phyloP scores from a whole-genome alignment of 2,113 vertebrate genomes.

The Cryptomyrus ogoouensis region DNA sequence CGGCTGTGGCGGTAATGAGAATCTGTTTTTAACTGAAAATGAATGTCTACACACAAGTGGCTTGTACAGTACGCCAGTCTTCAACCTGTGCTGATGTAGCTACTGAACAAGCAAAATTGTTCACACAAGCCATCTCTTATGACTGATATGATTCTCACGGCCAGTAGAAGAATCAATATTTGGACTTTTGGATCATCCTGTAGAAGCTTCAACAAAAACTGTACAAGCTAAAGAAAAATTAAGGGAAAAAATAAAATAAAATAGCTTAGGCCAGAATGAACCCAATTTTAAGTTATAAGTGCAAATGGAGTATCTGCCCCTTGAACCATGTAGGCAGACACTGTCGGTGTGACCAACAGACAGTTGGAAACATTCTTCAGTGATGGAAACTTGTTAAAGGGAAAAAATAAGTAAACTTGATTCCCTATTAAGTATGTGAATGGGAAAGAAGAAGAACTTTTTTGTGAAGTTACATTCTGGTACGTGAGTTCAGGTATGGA shows the following conservation, averaged over 20 bases:
- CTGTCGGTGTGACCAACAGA: neutral
- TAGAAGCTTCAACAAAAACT: neutral
- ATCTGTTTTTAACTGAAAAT: too few relatives aligned
- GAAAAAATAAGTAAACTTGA: neutral
- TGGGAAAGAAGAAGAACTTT: neutral
- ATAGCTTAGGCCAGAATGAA: neutral
- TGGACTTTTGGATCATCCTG: neutral
- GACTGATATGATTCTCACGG: too few relatives aligned
- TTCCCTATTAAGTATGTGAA: neutral
- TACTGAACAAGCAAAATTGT: too few relatives aligned
- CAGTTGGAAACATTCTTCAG: neutral
- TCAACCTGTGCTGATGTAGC: too few relatives aligned
- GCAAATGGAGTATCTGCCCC: neutral
- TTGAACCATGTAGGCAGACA: conserved; percentile 20
- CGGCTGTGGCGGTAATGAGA: conserved; percentile 38
- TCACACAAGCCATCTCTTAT: too few relatives aligned
- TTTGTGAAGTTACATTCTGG: neutral
- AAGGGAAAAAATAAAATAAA: neutral
- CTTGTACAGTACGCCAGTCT: too few relatives aligned
- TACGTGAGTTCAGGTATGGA: neutral
- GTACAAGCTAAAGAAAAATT: neutral
- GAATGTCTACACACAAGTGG: too few relatives aligned
- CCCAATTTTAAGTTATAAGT: neutral
- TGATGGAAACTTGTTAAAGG: conserved; percentile 36
- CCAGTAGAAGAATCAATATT: too few relatives aligned